Evolutionary conservation across 2,888 invertebrate genomes (phyloP).

Genomic region (Tiliacea citrago): DNA sequence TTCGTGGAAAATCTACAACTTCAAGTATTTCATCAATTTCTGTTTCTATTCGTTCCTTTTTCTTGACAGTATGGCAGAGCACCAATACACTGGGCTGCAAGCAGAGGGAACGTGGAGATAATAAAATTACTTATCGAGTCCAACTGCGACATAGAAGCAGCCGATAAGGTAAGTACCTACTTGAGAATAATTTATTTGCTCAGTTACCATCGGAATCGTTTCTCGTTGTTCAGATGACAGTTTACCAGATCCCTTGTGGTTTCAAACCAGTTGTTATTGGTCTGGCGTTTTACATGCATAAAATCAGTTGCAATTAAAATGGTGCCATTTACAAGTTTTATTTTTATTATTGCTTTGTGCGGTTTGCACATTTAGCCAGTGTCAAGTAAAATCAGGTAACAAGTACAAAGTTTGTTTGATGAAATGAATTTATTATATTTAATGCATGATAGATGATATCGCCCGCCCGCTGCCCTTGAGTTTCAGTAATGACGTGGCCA

Average conservation of each 20-base stretch:
- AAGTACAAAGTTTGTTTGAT: too few species aligned
- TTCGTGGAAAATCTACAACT: not conserved
- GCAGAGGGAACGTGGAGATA: constrained; percentile 93
- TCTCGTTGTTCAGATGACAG: constrained; percentile 15
- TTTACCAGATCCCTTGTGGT: constrained; percentile 15
- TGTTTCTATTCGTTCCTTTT: not conserved
- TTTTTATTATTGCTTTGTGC: too few species aligned
- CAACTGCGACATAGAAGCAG: constrained; percentile 93
- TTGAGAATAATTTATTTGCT: constrained; percentile 16
- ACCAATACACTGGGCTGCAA: constrained; percentile 94
- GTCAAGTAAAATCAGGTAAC: too few species aligned
- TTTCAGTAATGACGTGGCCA: too few species aligned
- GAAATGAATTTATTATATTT: too few species aligned
- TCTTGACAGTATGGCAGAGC: constrained; percentile 92
- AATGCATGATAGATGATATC: too few species aligned
- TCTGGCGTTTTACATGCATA: not conserved
- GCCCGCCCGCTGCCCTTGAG: too few species aligned
- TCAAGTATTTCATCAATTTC: not conserved
- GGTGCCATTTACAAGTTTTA: not conserved
- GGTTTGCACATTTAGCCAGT: too few species aligned
- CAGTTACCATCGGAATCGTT: constrained; percentile 10
- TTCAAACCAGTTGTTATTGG: constrained; percentile 9
- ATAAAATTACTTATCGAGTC: constrained; percentile 93
- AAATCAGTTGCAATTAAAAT: not conserved
- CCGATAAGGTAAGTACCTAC: constrained; percentile 92